Base-by-base conservation (phyloP, 2,113 vertebrate species). In the Phrynocephalus versicolor region DNA sequence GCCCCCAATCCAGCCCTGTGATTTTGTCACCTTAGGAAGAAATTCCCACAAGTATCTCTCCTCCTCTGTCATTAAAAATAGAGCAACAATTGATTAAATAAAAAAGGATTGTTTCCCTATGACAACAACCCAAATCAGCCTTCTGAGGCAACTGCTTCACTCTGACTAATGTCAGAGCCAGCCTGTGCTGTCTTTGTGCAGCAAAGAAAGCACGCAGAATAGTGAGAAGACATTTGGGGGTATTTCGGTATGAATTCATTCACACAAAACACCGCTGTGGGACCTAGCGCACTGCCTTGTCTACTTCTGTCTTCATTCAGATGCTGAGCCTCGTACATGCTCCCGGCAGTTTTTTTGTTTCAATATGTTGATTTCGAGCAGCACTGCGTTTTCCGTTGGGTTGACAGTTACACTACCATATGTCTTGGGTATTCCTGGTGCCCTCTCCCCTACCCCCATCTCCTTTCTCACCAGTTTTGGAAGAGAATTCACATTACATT, bases 391-490 rank as follows among this genome's bases (percentile, higher is more conserved):
- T 25, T 85, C 74, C 64, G 82, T 87, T 88, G 71, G 82, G 88
- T 85, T 88, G 86, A 77, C 25, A 41, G 33, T 71, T 93, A 83
- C 51, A 74, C 58, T 33, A 85, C 89, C 88, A 89, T 87, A 89
- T 85, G 84, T 87, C 88, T 92, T 70, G 85, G 45, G 57, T 75
- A 45, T 89, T 94, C 55, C 85, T 90, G 81, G 69, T 92, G 77
- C 23, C 83, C 15, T 89, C 62, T 86, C 60, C 37, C 7, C 0
- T 71, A 13, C 4, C 87, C 65, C 87, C 71, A 33, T 58, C 85
- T 86, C 35, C n/a, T n/a, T 25, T 76, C 85, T 91, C 84, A 90
- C 51, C 84, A 86, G 51, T 4, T 77, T 87, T 64, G 62, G 84
- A 88, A 90, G 57, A 19, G 64, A 90, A 88, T 93, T 90, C 85